phyloP scores from a whole-genome alignment of 2,113 vertebrate species.

The Ameiurus melas region DNA sequence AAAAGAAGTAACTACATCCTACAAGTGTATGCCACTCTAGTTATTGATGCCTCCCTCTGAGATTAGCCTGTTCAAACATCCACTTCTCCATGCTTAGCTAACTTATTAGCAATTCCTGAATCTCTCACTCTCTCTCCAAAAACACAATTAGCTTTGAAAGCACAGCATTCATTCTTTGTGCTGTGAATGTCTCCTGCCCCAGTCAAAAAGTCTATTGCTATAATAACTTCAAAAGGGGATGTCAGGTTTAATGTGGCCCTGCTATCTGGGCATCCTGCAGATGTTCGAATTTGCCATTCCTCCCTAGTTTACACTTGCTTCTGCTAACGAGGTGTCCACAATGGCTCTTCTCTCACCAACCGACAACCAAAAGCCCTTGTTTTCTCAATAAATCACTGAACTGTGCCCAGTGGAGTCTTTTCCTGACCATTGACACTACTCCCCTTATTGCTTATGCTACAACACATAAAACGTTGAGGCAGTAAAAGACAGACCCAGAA shows the following conservation, averaged over 20 bases:
- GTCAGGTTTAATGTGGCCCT: constrained; percentile 16
- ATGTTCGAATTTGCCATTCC: constrained; percentile 44
- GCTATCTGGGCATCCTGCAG: constrained; percentile 28
- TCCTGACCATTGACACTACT: constrained; percentile 20
- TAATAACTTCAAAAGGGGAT: constrained; percentile 32
- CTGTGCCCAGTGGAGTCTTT: constrained; percentile 16
- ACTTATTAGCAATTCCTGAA: background rate
- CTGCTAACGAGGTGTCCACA: constrained; percentile 35
- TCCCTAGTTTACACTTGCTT: constrained; percentile 47
- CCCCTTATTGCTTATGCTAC: background rate
- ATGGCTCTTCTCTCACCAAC: constrained; percentile 20
- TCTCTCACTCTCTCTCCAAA: background rate
- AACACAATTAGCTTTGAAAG: background rate
- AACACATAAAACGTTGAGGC: background rate
- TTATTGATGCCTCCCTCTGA: background rate
- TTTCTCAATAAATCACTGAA: constrained; percentile 43
- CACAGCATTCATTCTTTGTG: background rate
- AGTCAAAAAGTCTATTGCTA: constrained; percentile 21
- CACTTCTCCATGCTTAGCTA: background rate
- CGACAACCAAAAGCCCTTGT: constrained; percentile 27
- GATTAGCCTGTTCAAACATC: constrained; percentile 2
- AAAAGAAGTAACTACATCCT: background rate
- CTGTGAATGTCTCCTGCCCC: constrained; percentile 5
- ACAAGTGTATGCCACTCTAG: background rate
- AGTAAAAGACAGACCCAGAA: constrained; percentile 13